A percentile compares a stretch with the other conserved stretches of the same genome.
phyloP scores from a whole-genome alignment of 64 coral and sea anemone species.

The Exaiptasia diaphana region DNA sequence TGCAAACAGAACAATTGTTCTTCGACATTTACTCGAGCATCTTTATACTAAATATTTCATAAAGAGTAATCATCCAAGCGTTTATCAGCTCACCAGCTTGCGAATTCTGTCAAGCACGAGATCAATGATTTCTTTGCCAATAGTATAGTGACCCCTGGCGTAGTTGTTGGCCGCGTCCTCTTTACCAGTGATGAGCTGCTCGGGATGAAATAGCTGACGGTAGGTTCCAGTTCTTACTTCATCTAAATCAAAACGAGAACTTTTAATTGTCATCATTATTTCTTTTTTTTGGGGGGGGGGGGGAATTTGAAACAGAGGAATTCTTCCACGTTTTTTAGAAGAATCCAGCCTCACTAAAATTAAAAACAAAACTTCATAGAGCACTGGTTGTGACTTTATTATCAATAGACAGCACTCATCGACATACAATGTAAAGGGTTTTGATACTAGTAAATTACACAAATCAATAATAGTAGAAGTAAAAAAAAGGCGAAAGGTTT shows the following conservation, averaged over 20 bases:
- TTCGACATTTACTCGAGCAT: too few relatives aligned
- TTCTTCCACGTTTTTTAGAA: background rate
- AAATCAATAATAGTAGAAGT: background rate
- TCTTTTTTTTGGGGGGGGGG: background rate
- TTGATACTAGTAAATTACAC: background rate
- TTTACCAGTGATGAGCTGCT: background rate
- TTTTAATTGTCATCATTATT: background rate
- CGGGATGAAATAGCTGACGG: background rate
- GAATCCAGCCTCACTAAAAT: too few relatives aligned
- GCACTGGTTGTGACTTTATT: background rate
- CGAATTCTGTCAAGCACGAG: background rate
- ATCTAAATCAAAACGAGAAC: background rate
- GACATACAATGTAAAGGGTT: background rate
- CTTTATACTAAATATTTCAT: too few relatives aligned
- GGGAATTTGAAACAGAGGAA: background rate
- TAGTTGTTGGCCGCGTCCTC: background rate
- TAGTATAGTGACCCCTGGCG: background rate
- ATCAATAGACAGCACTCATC: background rate
- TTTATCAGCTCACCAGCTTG: background rate
- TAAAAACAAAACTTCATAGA: background rate
- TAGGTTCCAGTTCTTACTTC: background rate
- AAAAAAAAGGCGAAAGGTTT: too few relatives aligned
- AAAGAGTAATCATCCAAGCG: too few relatives aligned
- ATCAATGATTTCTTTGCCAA: background rate
- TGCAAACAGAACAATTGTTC: too few relatives aligned